A percentile compares a stretch with the other conserved stretches of the same genome.
Conservation (phyloP, 2,113 vertebrate species). For the Lanius ludovicianus region DNA sequence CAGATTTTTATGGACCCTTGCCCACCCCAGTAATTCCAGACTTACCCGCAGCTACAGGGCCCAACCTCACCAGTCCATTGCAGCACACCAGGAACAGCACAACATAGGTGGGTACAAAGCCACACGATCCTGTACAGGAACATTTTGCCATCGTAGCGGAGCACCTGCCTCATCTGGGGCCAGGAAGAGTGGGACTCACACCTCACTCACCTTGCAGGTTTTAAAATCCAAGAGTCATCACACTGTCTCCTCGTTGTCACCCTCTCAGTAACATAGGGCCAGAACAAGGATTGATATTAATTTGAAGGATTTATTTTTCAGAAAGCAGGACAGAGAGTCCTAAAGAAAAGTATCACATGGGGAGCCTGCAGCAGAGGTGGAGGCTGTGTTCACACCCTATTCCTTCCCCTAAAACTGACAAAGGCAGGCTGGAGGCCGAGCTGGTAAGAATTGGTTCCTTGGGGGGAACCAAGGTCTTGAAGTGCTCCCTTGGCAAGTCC, state of each 20-base stretch:
- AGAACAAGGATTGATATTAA: background rate
- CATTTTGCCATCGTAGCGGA: background rate
- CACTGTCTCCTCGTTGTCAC: background rate
- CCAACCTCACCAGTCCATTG: background rate
- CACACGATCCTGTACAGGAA: too few species aligned
- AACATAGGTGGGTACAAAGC: background rate
- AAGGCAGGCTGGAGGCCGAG: background rate
- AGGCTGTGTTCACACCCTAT: background rate
- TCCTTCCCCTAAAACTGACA: background rate
- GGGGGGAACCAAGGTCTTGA: background rate
- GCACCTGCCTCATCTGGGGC: background rate
- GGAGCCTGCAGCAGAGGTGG: background rate
- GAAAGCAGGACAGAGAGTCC: background rate
- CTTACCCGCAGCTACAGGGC: background rate
- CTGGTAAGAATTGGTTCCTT: background rate
- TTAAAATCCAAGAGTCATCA: background rate
- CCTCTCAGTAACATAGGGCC: background rate
- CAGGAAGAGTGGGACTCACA: background rate
- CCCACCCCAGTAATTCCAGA: background rate
- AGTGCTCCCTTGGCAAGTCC: conserved; percentile 16
- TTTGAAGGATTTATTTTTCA: background rate
- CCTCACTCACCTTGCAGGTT: background rate
- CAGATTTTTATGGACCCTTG: background rate
- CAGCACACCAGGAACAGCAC: background rate
- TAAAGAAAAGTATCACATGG: fast-evolving